These are phyloP conservation scores for Betta splendens DNA, from an alignment of 2,797 vertebrate genomes.

Conservation along the genomic window DNA sequence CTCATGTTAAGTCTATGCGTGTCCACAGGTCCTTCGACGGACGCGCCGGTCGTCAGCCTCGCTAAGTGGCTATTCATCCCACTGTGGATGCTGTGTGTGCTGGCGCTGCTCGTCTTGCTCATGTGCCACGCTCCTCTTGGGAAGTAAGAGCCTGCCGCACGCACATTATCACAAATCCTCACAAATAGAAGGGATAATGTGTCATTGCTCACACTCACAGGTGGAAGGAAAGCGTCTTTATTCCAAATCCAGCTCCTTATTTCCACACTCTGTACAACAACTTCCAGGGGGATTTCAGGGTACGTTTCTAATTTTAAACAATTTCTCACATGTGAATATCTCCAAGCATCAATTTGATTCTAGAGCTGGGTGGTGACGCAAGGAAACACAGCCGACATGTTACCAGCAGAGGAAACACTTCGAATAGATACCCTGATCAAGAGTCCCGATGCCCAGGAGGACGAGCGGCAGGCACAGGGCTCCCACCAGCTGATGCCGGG, in stretches of 20 bases:
- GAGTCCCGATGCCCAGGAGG: constrained; percentile 13
- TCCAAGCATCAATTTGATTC: constrained; percentile 17
- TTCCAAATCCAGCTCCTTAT: constrained; percentile 78
- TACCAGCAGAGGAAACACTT: constrained; percentile 65
- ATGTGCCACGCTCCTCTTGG: constrained; percentile 40
- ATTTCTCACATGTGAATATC: background rate
- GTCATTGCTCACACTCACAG: constrained; percentile 44
- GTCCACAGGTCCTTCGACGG: constrained; percentile 2
- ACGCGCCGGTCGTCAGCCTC: background rate
- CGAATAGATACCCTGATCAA: constrained; percentile 65
- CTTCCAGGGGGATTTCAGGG: constrained; percentile 75
- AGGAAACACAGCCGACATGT: constrained; percentile 29
- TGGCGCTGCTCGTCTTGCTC: constrained; percentile 29
- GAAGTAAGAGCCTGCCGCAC: constrained; percentile 54
- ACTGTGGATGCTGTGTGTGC: constrained; percentile 33
- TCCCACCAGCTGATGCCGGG: constrained; percentile 8
- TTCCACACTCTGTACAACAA: constrained; percentile 71
- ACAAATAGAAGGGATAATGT: too few species aligned
- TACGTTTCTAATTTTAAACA: constrained; percentile 25
- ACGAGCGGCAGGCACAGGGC: background rate
- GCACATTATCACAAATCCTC: background rate
- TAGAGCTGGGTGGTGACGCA: constrained; percentile 69
- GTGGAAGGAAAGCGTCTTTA: constrained; percentile 52
- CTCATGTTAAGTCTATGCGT: background rate
- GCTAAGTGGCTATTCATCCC: constrained; percentile 23